Base-by-base conservation (phyloP, 2,888 invertebrate genomes). In the Drosophila paramelanica region DNA sequence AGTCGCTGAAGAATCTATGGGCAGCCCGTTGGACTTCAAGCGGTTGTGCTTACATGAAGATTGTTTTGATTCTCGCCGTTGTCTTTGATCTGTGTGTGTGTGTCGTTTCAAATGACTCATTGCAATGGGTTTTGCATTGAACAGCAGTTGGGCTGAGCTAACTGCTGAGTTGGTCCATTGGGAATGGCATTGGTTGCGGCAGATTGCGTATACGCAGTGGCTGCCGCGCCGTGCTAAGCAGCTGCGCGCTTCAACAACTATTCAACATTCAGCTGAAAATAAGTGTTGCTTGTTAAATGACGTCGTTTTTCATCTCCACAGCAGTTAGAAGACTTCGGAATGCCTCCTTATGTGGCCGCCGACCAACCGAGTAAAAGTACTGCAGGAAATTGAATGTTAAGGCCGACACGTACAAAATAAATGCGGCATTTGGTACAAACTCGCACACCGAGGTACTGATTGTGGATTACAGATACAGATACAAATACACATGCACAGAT, bases 341-440 rank as follows among this genome's bases (percentile, higher is more conserved):
- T 53, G 55, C 55, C 38, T 49, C 20, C 55, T 52, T 46, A 55
- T 46, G 49, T 42, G 51, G 27, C 71, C 27, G 41, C 43, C 14
- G 23, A 43, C 27, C 33, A 33, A 14, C 60, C 47, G 39, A 52
- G 52, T 49, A 33, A 27, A 39, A 53, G 64, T 64, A 50, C 52
- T 51, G 61, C 71, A 78, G 81, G 81, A 82, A 82, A 87, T 79
- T 86, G 83, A 77, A 85, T 86, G 79, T 82, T 74, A 60, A 72
- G 56, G 61, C 57, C 64, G 67, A 72, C 77, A 77, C 67, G 65
- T 68, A 77, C 61, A 50, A 65, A 67, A 71, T 61, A 68, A 50
- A 73, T 61, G 61, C 43, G 42, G 59, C 59, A 65, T 59, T 50
- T 56, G 69, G 41, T 38, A 51, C 55, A 69, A 38, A 27, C 60